Evolutionary conservation across 2,797 vertebrate species (phyloP), one percentile per base, ranked within the genome.

Genomic region (Alauda arvensis): DNA sequence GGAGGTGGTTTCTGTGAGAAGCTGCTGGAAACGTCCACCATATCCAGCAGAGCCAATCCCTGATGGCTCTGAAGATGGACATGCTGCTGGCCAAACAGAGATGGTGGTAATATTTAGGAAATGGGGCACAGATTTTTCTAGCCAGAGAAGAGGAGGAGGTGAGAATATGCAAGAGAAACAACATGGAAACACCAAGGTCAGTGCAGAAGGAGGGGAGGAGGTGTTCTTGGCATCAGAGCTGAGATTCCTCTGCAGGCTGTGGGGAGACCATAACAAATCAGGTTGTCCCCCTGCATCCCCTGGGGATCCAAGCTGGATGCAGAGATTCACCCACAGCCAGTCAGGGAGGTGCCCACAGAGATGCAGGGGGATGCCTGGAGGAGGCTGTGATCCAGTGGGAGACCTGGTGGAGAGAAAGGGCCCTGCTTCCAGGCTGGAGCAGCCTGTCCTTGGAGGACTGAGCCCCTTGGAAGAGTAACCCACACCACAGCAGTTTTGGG

Each of bases 391-490:
- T 61, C 37, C 37, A 7, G 18, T 33, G 31, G 18, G 7, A 61
- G 7, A 62, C 19, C 19, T 2, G 3, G 29, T 34, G 25, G 37
- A 61, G 39, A 42, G 18, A 9, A 19, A 2, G 15, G 16, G 0
- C 19, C 20, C 26, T 29, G 25, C 20, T 61, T 16, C 26, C 48
- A 52, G 57, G 19, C 31, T 34, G 31, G 37, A 62, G 39, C 9
- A 75, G 7, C 20, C 8, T 62, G 3, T 24, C 20, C 26, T 29
- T 43, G 20, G 12, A 34, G 39, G 48, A 34, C 16, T 33, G n/a
- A 10, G 31, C 13, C 18, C 24, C 3, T 4, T 31, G 25, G 31
- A 62, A 52, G 6, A 34, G 13, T 3, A 12, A 37, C 2, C 0
- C 26, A 46, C 3, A 5, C 12, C 2, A 2, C 26, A 52, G 19